Evolutionary conservation across 2,113 vertebrate species (phyloP).

Genomic region (Phalacrocorax pelagicus): DNA sequence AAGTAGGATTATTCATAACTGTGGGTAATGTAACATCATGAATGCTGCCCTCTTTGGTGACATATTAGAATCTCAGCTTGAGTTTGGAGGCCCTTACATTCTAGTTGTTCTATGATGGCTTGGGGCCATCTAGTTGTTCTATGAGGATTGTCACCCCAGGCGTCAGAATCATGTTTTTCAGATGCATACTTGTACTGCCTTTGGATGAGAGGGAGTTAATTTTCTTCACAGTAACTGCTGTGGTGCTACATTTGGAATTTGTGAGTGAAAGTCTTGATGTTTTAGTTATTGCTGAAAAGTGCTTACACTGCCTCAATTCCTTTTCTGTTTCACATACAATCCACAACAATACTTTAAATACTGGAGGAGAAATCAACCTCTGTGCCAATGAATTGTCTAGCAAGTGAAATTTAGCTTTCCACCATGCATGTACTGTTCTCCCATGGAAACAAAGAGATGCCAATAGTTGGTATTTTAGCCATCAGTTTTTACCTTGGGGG

Average conservation of each 20-base stretch:
- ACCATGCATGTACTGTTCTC: background rate
- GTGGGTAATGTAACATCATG: background rate
- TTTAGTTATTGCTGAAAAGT: background rate
- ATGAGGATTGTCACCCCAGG: background rate
- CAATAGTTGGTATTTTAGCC: background rate
- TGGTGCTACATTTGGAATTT: background rate
- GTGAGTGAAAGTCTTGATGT: background rate
- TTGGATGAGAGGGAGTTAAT: background rate
- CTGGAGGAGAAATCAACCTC: background rate
- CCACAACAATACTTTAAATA: background rate
- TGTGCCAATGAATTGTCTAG: background rate
- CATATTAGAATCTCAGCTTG: background rate
- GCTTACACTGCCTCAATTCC: background rate
- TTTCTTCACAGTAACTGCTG: background rate
- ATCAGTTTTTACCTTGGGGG: constrained; percentile 80
- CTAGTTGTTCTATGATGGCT: background rate
- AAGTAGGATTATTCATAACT: background rate
- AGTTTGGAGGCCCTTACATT: background rate
- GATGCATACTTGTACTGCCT: background rate
- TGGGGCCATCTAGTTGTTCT: no score
- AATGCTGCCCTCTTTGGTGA: background rate
- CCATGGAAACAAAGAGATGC: background rate
- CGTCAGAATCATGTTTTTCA: background rate
- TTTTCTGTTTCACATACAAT: background rate
- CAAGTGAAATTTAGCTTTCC: background rate